Base-by-base conservation (phyloP, 2,113 vertebrate genomes). In the Nansenia antarctica region DNA sequence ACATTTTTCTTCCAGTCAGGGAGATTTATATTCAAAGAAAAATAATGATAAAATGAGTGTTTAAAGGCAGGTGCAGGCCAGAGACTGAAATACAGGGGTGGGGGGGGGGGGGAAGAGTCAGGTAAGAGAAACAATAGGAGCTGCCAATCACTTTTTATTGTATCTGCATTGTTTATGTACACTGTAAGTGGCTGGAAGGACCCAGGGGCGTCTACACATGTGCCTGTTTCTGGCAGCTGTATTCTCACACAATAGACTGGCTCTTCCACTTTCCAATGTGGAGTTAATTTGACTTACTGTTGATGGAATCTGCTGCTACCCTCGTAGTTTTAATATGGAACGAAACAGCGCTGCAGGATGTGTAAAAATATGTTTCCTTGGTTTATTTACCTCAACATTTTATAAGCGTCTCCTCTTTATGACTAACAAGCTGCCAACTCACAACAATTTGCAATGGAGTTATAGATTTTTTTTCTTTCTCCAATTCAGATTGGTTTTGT, bases 121-220 rank as follows among this genome's bases (percentile, higher is more conserved):
- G 63, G 76, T 75, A 76, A 70, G 81, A 64, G 71, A 82, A 85
- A 73, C 70, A 76, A 73, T 73, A 75, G 72, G 65, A 77, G 65
- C 73, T 73, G 79, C 81, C 86, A 81, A 60, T 87, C 82, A 80
- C 58, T 45, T 78, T 86, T 87, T 82, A 85, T 63, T 74, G 78
- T 84, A 78, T 62, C 29, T 54, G 49, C 68, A 49, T 82, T 89
- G 83, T 88, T 88, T 90, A 49, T 49, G 45, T 73, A 85, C 30
- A 65, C 70, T 88, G 83, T 80, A 85, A 84, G 81, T 82, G 81
- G 78, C 64, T 86, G 80, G 78, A 86, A 86, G 80, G 74, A 82
- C 76, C 80, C 72, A 6, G 22, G 59, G 64, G 76, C 69, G 52
- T 78, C 78, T 78, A 15, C 84, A 86, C 79, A 64, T 81, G 80